Conservation (phyloP, 2,888 invertebrate genomes). For the Cordilura impudica region DNA sequence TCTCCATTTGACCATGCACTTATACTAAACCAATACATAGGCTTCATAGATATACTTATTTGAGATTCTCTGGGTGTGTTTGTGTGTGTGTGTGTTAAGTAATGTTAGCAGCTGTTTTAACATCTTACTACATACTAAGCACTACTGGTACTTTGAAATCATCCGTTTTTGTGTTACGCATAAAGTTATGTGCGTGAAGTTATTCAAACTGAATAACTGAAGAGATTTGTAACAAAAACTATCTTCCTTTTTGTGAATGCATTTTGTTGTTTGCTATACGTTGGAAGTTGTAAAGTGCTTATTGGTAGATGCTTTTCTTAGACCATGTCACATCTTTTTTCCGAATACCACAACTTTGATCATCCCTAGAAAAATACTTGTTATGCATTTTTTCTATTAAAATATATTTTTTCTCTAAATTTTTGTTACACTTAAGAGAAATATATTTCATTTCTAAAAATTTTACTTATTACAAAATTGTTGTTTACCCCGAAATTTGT, state of each 20-base stretch:
- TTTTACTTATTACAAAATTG: too few species aligned
- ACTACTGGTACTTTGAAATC: constrained; percentile 57
- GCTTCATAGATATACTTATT: too few species aligned
- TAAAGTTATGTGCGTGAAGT: constrained; percentile 24
- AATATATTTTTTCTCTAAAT: too few species aligned
- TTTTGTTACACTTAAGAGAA: too few species aligned
- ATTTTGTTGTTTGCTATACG: neutral
- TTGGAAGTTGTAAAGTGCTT: neutral
- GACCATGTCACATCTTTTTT: too few species aligned
- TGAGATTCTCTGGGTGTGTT: neutral
- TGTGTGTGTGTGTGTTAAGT: constrained; percentile 12
- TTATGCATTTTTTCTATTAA: too few species aligned
- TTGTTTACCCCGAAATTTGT: too few species aligned
- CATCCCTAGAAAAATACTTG: too few species aligned
- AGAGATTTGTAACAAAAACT: constrained; percentile 19
- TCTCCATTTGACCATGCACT: constrained; percentile 5
- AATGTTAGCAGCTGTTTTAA: constrained; percentile 52
- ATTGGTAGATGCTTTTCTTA: too few species aligned
- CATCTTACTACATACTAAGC: constrained; percentile 51
- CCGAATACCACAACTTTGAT: too few species aligned
- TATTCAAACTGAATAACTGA: neutral
- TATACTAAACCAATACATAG: neutral
- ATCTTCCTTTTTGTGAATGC: constrained; percentile 31
- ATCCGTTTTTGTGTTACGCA: constrained; percentile 55
- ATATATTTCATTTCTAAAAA: too few species aligned